Evolutionary conservation across 2,113 vertebrate genomes (phyloP).

Genomic region (Misgurnus anguillicaudatus): DNA sequence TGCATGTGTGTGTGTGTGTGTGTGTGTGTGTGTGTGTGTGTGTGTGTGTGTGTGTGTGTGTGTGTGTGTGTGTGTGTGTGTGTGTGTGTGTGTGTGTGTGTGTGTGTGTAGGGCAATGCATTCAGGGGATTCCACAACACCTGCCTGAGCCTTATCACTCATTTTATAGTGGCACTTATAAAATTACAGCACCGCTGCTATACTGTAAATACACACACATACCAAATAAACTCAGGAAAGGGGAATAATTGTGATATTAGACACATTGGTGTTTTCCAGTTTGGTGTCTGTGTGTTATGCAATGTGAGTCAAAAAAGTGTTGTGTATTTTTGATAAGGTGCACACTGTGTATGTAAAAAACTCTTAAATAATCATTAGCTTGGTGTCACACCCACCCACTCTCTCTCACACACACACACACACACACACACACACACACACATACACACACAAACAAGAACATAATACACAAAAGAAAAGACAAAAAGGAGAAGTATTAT

Average conservation of each 20-base stretch:
- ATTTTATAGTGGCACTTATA: slow-evolving; percentile 36
- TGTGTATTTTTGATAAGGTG: not conserved
- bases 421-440: slow-evolving; percentile 17
- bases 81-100: slow-evolving; percentile 19
- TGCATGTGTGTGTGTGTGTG: not conserved
- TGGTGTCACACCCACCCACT: slow-evolving; percentile 3
- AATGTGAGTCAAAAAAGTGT: not conserved
- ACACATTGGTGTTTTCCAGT: not conserved
- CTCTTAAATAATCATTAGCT: not conserved
- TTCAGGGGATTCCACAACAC: slow-evolving; percentile 54
- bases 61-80: slow-evolving; percentile 4
- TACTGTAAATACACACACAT: slow-evolving; percentile 1
- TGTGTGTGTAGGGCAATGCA: slow-evolving; percentile 12
- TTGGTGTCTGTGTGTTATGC: not conserved
- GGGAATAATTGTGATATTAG: not conserved
- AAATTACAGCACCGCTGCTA: slow-evolving; percentile 3
- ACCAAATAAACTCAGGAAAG: not conserved
- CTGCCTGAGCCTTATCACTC: slow-evolving; percentile 49
- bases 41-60: not conserved
- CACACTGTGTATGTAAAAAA: slow-evolving; percentile 19
- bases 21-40: no score
- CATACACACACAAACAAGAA: slow-evolving; percentile 28
- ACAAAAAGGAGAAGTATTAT: slow-evolving; percentile 44
- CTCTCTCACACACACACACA: slow-evolving; percentile 20
- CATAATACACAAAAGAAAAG: slow-evolving; percentile 41